Base-by-base conservation (phyloP, 2,113 vertebrate species). In the Geothlypis trichas region DNA sequence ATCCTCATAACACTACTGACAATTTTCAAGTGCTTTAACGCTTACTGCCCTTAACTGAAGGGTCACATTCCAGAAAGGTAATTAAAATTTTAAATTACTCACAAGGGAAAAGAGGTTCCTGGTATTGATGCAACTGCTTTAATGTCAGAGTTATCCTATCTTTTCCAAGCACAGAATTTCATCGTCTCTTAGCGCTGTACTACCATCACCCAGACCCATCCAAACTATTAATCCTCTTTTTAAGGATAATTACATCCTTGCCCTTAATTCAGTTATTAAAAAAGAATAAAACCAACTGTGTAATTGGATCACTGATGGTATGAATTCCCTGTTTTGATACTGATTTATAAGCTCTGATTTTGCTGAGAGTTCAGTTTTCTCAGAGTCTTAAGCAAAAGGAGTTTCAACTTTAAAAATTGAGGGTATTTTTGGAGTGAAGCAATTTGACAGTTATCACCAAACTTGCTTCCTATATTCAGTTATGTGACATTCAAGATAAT, bases 211-310 rank as follows among this genome's bases (percentile, higher is more conserved):
- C 71, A 87, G 69, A 84, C 63, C 41, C 66, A 76, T 24, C 23
- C 73, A 87, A 52, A 84, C 26, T 76, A 89, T 66, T 83, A 91
- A 85, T 69, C n/a, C 67, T 84, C 42, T 51, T 68, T 77, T 73
- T 79, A 82, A 74, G 7, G 51, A 75, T 73, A 93, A 89, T 92
- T 87, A 87, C 42, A 89, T 89, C 65, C 74, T 87, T 80, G 46
- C 73, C 81, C 84, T 92, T 82, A 82, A 91, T 87, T 91, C 82
- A 73, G 51, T 83, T 90, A 85, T 76, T 90, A 83, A 59, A 87
- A 66, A 63, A 92, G 69, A 96, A 85, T 91, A 89, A 89, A 92
- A 57, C 20, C 62, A 86, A 75, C 31, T 75, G 66, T 23, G 5
- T 88, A 94, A 91, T 51, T 90, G 87, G 78, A 87, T 91, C 73